Percentiles rank a stretch among this genome's conserved stretches.
phyloP scores from a whole-genome alignment of 1,140 invertebrate species.

The Drosophila equinoxialis region DNA sequence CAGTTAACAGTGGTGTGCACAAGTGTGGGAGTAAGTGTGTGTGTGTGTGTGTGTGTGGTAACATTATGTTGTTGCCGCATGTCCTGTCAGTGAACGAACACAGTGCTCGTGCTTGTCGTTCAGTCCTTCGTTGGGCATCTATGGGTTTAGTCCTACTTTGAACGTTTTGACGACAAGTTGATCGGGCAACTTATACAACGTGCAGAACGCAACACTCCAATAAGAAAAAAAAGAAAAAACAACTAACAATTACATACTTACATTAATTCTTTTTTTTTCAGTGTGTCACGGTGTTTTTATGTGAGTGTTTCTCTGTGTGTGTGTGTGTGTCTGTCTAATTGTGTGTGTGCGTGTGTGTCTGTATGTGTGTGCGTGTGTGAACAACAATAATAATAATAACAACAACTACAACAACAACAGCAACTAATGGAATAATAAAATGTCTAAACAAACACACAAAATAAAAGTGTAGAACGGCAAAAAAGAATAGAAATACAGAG shows the following conservation, averaged over 20 bases:
- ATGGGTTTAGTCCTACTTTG: constrained; percentile 59
- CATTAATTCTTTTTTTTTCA: constrained; percentile 42
- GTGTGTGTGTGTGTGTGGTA: neutral
- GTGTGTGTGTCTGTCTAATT: neutral
- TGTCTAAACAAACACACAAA: constrained; percentile 27
- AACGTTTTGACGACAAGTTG: constrained; percentile 55
- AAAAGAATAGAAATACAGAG: constrained; percentile 1
- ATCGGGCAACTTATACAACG: constrained; percentile 50
- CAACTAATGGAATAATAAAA: constrained; percentile 28
- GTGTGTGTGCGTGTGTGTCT: constrained; percentile 1
- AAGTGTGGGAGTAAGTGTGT: neutral
- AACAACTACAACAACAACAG: constrained; percentile 38
- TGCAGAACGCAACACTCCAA: constrained; percentile 31
- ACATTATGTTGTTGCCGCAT: constrained; percentile 14
- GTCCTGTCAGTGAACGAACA: neutral
- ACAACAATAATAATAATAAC: constrained; percentile 24
- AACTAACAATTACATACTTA: constrained; percentile 17
- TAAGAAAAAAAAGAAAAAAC: neutral
- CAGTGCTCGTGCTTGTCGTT: neutral
- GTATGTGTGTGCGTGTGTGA: constrained; percentile 32
- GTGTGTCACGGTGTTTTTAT: constrained; percentile 36
- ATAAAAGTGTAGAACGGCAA: constrained; percentile 21
- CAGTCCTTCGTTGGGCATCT: constrained; percentile 24
- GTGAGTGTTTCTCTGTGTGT: constrained; percentile 44
- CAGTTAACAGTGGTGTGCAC: constrained; percentile 2